These are phyloP conservation scores for Steinernema hermaphroditum DNA, from an alignment of 2,888 invertebrate species.

Conservation along the genomic window DNA sequence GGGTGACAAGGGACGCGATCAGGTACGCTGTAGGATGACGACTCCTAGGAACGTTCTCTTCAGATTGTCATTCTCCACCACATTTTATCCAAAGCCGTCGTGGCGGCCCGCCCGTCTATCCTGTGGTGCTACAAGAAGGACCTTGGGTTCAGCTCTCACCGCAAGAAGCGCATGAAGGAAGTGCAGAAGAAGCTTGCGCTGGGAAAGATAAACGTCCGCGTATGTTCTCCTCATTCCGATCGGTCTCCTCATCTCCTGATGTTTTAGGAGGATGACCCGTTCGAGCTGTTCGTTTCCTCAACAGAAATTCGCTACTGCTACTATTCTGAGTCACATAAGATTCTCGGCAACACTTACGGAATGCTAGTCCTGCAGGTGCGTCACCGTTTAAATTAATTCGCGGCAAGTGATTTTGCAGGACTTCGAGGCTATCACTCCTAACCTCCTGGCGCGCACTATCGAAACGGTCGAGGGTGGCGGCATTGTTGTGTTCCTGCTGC, in stretches of 20 bases:
- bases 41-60: too few species aligned
- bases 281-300: constrained; percentile 91
- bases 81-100: constrained; percentile 89
- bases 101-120: constrained; percentile 88
- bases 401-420: constrained; percentile 77
- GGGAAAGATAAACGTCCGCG: constrained; percentile 67
- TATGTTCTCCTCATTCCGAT: constrained; percentile 35
- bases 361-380: constrained; percentile 86
- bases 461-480: constrained; percentile 98
- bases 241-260: constrained; percentile 74
- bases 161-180: constrained; percentile 86
- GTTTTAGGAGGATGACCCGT: constrained; percentile 89
- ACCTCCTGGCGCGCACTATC: constrained; percentile 89
- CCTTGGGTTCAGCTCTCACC: constrained; percentile 83
- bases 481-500: constrained; percentile 80
- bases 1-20: constrained; percentile 92
- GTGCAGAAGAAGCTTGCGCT: constrained; percentile 82
- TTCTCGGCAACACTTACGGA: constrained; percentile 94
- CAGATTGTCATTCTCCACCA: constrained; percentile 96
- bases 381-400: background rate
- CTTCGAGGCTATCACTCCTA: constrained; percentile 95
- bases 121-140: constrained; percentile 99
- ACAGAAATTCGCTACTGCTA: constrained; percentile 96
- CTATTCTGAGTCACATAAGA: constrained; percentile 94
- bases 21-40: too few species aligned